A percentile compares a stretch with the other conserved stretches of the same genome.
Evolutionary conservation across 2,888 invertebrate genomes (phyloP).

Genomic region (Caenorhabditis sp.): DNA sequence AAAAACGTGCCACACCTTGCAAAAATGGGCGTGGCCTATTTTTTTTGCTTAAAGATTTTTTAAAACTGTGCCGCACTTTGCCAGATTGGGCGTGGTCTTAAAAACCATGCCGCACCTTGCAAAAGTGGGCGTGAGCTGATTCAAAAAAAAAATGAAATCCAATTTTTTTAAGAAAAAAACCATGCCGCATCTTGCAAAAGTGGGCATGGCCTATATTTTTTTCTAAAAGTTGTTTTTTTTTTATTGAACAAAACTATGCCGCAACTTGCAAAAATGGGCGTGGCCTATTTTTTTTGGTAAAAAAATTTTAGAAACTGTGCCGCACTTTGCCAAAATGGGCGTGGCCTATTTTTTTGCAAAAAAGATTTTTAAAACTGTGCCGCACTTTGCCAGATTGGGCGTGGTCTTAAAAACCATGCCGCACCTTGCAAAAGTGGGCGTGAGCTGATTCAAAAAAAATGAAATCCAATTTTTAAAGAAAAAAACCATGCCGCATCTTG

Average conservation of each 20-base stretch:
- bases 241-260: background rate
- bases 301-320: background rate
- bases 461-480: too few relatives aligned
- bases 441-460: too few relatives aligned
- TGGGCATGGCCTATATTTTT: background rate
- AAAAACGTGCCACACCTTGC: too few relatives aligned
- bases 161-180: background rate
- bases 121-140: background rate
- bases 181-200: background rate
- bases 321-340: background rate
- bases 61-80: too few relatives aligned
- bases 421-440: background rate
- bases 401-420: background rate
- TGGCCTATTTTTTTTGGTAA: background rate
- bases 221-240: background rate
- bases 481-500: background rate
- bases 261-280: background rate
- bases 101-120: background rate
- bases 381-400: background rate
- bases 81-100: too few relatives aligned
- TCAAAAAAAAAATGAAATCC: background rate
- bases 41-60: too few relatives aligned
- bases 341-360: background rate
- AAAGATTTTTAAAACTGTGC: background rate
- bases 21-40: too few relatives aligned